Percentiles rank a stretch among this genome's conserved stretches.
Evolutionary conservation across 2,113 vertebrate genomes (phyloP).

Genomic region (Cebus imitator): DNA sequence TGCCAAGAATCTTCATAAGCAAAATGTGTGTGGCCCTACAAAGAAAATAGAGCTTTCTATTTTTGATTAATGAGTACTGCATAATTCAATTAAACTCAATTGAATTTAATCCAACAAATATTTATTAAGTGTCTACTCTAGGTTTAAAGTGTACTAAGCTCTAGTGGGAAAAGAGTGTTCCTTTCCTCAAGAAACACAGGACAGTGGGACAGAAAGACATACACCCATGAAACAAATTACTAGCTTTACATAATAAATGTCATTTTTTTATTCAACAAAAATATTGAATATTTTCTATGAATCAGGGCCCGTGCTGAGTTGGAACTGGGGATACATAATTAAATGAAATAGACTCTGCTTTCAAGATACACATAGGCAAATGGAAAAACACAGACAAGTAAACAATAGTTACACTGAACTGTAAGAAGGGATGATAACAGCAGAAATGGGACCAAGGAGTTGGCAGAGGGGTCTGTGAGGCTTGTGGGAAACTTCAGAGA

Average conservation of each 20-base stretch:
- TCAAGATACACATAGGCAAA: not conserved
- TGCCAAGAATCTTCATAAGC: not conserved
- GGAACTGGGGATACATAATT: not conserved
- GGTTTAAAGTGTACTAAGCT: not conserved
- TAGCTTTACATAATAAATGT: not conserved
- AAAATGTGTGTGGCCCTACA: not conserved
- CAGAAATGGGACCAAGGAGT: not conserved
- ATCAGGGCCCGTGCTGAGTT: not conserved
- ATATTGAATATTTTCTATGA: not conserved
- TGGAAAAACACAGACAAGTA: not conserved
- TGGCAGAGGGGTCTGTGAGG: not conserved
- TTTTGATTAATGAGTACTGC: not conserved
- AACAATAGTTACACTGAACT: not conserved
- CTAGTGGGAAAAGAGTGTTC: not conserved
- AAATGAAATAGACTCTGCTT: constrained; percentile 9
- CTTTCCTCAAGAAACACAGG: not conserved
- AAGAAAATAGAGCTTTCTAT: not conserved
- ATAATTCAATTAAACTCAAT: not conserved
- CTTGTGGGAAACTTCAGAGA: not conserved
- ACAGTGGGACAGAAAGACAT: not conserved
- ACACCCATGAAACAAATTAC: not conserved
- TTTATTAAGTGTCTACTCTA: not conserved
- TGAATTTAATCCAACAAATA: not conserved
- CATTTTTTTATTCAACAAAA: not conserved
- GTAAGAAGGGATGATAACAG: too few species aligned